These are phyloP conservation scores for Asarcornis scutulata DNA, from an alignment of 2,113 vertebrate species.

Conservation along the genomic window DNA sequence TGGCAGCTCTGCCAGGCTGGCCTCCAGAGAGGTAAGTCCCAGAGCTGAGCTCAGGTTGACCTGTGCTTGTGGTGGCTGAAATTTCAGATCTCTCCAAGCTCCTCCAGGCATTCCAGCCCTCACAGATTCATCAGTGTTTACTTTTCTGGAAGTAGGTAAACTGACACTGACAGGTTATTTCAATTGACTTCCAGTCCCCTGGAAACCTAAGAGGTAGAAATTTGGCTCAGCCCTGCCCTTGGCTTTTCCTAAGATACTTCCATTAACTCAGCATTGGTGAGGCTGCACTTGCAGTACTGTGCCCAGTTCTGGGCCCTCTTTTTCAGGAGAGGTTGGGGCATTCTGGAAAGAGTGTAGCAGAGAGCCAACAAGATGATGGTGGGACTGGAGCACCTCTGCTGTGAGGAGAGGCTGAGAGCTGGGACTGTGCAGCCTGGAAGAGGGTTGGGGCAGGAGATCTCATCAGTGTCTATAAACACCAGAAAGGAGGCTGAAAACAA, in stretches of 20 bases:
- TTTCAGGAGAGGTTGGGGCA: too few species aligned
- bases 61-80: neutral
- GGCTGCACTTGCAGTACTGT: neutral
- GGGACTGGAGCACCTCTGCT: neutral
- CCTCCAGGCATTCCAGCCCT: neutral
- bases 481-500: neutral
- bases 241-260: neutral
- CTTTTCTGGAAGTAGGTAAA: neutral
- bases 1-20: neutral
- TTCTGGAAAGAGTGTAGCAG: neutral
- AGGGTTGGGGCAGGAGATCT: neutral
- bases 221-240: neutral
- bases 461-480: neutral
- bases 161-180: neutral
- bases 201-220: neutral
- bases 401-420: neutral
- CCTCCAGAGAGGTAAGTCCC: neutral
- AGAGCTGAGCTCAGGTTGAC: neutral
- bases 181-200: neutral
- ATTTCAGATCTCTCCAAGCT: neutral
- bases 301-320: too few species aligned
- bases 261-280: neutral
- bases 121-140: neutral
- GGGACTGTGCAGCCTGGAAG: neutral
- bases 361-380: neutral